Evolutionary conservation across 2,797 vertebrate genomes (phyloP), one percentile per base, ranked within the genome.

Genomic region (Arnoldichthys spilopterus): DNA sequence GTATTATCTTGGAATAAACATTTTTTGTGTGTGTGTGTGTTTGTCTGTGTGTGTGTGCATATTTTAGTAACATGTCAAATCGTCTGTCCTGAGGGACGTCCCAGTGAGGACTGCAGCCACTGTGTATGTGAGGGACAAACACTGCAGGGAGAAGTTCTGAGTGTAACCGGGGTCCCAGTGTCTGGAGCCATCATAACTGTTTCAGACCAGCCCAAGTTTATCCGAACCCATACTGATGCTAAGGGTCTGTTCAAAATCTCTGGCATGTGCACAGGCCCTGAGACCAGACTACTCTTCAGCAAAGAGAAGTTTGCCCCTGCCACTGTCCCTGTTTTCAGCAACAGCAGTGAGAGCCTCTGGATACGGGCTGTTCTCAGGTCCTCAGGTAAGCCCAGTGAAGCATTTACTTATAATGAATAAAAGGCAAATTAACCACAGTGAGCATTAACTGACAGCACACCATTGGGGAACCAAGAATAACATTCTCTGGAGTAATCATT

Each of bases 61-160:
- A 47, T 71, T 26, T 40, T 72, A 91, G 90, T 72, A 34, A 90
- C 82, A 78, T 96, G 95, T 85, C 89, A 91, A 75, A 90, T 70
- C 0, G 73, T 73, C 37, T 96, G 95, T 71, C 32, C 82, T 0
- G 86, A 87, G 66, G 94, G 94, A 6, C 87, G 22, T 9, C 91
- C 92, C 64, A 94, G 80, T 45, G 87, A 91, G 16, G 92, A 94
- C 84, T 98, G 96, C 85, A 91, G 85, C 79, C 82, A 67, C 11
- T 97, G 96, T 22, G 72, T 87, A 32, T 97, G 98, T 66, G 89
- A 93, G 0, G 87, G 88, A 45, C 94, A 93, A 47, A 18, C 87
- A 0, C 88, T 99, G 32, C 79, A 70, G 0, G 97, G 96, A 20
- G 93, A 92, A 0, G 94, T 98, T 13, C 72, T 90, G 75, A 94